Evolutionary conservation across 2,797 vertebrate species (phyloP).

Genomic region (Coluber constrictor): DNA sequence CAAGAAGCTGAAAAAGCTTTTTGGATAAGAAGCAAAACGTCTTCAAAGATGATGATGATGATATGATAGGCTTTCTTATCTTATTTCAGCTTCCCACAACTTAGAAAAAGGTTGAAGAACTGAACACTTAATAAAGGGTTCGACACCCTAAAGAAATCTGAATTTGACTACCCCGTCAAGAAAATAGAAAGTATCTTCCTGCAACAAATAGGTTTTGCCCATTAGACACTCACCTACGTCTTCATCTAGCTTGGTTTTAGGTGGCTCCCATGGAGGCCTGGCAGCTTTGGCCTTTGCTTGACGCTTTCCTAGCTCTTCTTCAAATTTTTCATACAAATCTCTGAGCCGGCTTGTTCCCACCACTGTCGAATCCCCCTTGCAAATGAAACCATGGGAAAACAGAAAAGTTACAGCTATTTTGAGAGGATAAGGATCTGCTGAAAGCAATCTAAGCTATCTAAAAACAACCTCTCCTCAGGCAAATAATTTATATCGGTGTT

Average conservation of each 20-base stretch:
- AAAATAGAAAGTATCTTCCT: background rate
- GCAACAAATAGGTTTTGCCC: background rate
- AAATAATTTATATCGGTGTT: background rate
- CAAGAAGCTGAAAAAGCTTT: too few relatives aligned
- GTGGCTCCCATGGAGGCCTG: constrained; percentile 91
- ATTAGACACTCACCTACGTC: constrained; percentile 77
- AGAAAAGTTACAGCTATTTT: background rate
- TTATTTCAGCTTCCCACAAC: background rate
- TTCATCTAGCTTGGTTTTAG: constrained; percentile 93
- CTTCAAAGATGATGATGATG: background rate
- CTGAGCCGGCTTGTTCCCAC: constrained; percentile 94
- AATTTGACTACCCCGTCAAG: background rate
- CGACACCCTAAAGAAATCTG: background rate
- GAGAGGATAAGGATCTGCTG: background rate
- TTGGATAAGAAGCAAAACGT: too few relatives aligned
- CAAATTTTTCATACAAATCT: constrained; percentile 87
- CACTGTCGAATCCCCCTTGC: constrained; percentile 93
- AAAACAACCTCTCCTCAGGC: background rate
- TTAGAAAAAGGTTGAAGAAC: background rate
- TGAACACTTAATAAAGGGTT: background rate
- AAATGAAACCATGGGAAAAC: background rate
- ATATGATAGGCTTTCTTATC: background rate
- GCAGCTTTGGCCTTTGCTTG: constrained; percentile 86
- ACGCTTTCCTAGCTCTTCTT: constrained; percentile 86
- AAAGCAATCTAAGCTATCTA: background rate